phyloP scores from a whole-genome alignment of 2,888 invertebrate species.

The Aphidoletes aphidimyza region DNA sequence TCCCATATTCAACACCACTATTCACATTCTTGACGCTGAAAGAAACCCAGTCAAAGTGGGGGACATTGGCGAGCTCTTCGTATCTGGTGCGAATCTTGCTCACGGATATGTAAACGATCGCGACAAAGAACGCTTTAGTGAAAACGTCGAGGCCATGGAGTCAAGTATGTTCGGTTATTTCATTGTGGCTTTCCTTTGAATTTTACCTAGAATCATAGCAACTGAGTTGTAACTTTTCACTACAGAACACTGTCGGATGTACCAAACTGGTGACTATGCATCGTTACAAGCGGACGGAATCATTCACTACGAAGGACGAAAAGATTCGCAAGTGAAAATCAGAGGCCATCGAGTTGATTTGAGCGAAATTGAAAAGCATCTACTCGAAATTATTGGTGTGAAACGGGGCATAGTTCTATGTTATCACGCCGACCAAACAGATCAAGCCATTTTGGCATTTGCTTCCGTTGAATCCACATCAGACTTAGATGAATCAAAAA shows the following conservation, averaged over 20 bases:
- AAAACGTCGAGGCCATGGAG: slow-evolving; percentile 78
- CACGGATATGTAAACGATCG: slow-evolving; percentile 82
- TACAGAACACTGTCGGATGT: slow-evolving; percentile 76
- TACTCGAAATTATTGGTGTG: slow-evolving; percentile 72
- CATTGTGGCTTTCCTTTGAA: slow-evolving; percentile 6
- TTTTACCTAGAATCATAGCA: not conserved
- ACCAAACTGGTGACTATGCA: slow-evolving; percentile 88
- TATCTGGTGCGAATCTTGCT: slow-evolving; percentile 83
- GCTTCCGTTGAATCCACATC: slow-evolving; percentile 66
- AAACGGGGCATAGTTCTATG: slow-evolving; percentile 84
- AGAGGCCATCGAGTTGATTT: slow-evolving; percentile 88
- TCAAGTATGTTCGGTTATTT: slow-evolving; percentile 68
- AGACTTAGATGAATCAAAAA: slow-evolving; percentile 68
- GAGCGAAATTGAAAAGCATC: slow-evolving; percentile 82
- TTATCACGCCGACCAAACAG: slow-evolving; percentile 78
- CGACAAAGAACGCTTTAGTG: slow-evolving; percentile 78
- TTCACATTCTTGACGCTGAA: slow-evolving; percentile 82
- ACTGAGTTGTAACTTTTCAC: not conserved
- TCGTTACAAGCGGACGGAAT: slow-evolving; percentile 74
- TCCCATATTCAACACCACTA: slow-evolving; percentile 81
- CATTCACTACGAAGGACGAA: slow-evolving; percentile 82
- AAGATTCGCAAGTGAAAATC: slow-evolving; percentile 87
- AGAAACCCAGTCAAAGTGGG: slow-evolving; percentile 77
- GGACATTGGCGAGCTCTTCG: slow-evolving; percentile 83
- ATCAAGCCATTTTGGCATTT: slow-evolving; percentile 79